Percentiles rank a stretch among this genome's conserved stretches.
Conservation (phyloP, 2,888 invertebrate genomes). For the Erebia aethiops region DNA sequence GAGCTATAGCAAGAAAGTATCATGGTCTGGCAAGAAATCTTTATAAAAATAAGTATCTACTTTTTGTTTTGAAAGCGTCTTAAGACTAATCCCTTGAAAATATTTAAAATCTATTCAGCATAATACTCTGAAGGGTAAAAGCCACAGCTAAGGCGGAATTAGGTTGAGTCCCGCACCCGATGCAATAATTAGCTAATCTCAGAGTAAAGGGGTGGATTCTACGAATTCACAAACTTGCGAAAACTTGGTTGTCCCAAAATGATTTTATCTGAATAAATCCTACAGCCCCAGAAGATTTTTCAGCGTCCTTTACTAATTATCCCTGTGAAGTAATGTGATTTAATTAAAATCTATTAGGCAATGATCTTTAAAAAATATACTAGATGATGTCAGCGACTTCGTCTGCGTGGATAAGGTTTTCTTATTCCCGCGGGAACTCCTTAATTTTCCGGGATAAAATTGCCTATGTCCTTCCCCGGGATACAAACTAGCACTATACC, state of each 20-base stretch:
- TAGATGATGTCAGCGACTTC: too few species aligned
- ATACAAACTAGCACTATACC: too few species aligned
- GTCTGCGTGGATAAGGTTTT: too few species aligned
- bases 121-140: not conserved
- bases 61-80: not conserved
- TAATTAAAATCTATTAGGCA: too few species aligned
- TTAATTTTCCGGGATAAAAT: too few species aligned
- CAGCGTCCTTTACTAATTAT: not conserved
- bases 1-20: too few species aligned
- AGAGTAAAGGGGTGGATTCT: slow-evolving; percentile 5
- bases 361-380: too few species aligned
- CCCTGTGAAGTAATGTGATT: not conserved
- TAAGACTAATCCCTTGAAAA: not conserved
- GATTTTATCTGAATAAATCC: not conserved
- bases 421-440: too few species aligned
- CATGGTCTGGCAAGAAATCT: too few species aligned
- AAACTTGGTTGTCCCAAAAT: not conserved
- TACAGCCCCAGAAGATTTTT: not conserved
- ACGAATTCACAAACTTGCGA: not conserved
- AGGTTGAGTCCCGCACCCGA: not conserved
- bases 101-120: not conserved
- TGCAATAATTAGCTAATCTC: slow-evolving; percentile 12
- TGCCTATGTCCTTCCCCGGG: too few species aligned
- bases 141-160: not conserved
- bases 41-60: too few species aligned